Percentiles rank a stretch among this genome's conserved stretches.
Evolutionary conservation across 2,888 invertebrate species (phyloP).

Genomic region (Lepidocyrtoides sp.): DNA sequence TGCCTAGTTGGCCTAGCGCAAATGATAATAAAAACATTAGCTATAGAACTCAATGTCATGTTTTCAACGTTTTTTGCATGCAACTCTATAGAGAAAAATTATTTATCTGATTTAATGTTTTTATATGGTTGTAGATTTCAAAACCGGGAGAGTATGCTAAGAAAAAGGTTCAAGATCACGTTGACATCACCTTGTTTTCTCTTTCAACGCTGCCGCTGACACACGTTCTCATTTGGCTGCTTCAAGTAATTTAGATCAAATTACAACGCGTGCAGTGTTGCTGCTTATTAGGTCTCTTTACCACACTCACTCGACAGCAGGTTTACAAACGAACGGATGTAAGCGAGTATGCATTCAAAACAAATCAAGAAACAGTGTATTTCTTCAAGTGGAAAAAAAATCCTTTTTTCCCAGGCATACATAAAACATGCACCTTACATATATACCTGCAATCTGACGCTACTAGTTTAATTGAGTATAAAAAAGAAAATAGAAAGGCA

Average conservation of each 20-base stretch:
- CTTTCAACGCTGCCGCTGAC: not conserved
- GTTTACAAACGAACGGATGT: too few species aligned
- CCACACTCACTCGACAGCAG: too few species aligned
- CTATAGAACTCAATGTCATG: too few species aligned
- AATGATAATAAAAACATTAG: not conserved
- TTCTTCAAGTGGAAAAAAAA: slow-evolving; percentile 46
- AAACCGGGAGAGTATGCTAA: not conserved
- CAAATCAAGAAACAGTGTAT: not conserved
- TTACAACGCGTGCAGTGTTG: not conserved
- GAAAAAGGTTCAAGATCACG: slow-evolving; percentile 7
- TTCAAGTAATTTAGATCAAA: slow-evolving; percentile 29
- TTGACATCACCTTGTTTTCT: slow-evolving; percentile 40
- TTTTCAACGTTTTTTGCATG: not conserved
- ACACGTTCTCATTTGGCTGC: slow-evolving; percentile 14
- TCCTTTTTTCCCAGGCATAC: slow-evolving; percentile 23
- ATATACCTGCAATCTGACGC: slow-evolving; percentile 24
- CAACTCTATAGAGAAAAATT: not conserved
- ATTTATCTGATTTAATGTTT: not conserved
- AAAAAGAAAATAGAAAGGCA: not conserved
- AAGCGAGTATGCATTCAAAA: too few species aligned
- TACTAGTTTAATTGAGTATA: slow-evolving; percentile 43
- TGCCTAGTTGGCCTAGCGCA: not conserved
- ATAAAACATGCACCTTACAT: not conserved
- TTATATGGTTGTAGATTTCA: not conserved
- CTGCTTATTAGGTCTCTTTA: not conserved